Conservation (phyloP, 2,797 vertebrate genomes). For the Pseudochirops cupreus region DNA sequence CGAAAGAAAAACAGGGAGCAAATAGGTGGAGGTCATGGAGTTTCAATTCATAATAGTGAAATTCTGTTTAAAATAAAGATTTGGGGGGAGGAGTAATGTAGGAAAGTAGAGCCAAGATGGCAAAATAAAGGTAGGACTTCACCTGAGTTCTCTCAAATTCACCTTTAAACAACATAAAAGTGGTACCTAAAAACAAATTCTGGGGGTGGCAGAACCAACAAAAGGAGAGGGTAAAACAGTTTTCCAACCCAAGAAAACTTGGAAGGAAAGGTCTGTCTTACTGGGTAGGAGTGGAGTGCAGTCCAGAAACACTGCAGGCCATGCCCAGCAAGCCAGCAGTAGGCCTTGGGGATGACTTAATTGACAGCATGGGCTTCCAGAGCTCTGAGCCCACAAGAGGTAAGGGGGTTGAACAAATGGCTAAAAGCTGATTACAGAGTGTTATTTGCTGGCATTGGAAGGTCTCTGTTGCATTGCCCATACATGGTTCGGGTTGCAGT, state of each 20-base stretch:
- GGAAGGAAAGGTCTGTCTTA: not conserved
- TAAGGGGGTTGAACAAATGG: no score
- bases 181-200: not conserved
- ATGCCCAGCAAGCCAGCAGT: not conserved
- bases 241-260: not conserved
- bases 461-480: no score
- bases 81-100: no score
- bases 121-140: not conserved
- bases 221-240: not conserved
- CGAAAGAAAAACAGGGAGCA: slow-evolving; percentile 4
- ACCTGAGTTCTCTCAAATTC: not conserved
- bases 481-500: no score
- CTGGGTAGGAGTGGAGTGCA: no score
- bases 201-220: not conserved
- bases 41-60: not conserved
- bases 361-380: not conserved
- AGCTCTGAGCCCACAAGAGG: no score
- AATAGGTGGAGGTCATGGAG: not conserved
- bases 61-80: not conserved
- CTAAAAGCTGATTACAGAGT: no score
- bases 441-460: no score
- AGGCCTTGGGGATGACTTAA: not conserved
- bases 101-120: not conserved
- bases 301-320: not conserved
- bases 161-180: not conserved